These are phyloP conservation scores for Ovibos moschatus DNA, from an alignment of 2,113 vertebrate species.

Conservation along the genomic window DNA sequence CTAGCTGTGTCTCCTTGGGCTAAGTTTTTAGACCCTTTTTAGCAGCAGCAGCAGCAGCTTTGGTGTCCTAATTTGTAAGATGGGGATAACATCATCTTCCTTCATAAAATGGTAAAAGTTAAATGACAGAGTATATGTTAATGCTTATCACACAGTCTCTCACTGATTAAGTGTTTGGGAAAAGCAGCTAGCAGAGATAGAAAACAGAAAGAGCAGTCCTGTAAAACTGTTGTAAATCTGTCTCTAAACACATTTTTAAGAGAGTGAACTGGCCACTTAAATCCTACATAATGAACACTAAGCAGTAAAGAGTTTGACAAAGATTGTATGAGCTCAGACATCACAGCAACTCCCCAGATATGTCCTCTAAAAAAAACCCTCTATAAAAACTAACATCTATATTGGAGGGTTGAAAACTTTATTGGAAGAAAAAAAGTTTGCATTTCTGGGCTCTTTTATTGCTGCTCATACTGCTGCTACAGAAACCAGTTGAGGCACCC, in stretches of 20 bases:
- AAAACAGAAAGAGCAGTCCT: neutral
- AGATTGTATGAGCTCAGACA: neutral
- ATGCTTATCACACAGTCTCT: slow-evolving; percentile 15
- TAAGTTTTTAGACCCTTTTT: neutral
- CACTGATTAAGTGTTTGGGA: neutral
- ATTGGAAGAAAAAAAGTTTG: neutral
- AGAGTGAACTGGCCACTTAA: neutral
- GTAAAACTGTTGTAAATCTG: slow-evolving; percentile 30
- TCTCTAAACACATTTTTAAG: slow-evolving; percentile 2
- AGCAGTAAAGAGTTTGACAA: neutral
- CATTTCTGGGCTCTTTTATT: neutral
- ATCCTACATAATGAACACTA: neutral
- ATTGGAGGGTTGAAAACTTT: neutral
- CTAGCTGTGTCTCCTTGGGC: slow-evolving; percentile 31
- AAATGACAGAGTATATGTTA: slow-evolving; percentile 14
- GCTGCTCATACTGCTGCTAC: neutral
- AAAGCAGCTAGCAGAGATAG: neutral
- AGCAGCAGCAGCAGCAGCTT: neutral
- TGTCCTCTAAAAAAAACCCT: neutral
- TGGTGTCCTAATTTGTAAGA: slow-evolving; percentile 42
- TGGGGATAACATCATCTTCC: slow-evolving; percentile 9
- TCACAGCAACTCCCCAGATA: neutral
- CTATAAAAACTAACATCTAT: neutral
- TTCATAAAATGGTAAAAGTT: slow-evolving; percentile 26
- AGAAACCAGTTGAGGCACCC: neutral